Evolutionary conservation across 2,797 vertebrate genomes (phyloP), one percentile per base, ranked within the genome.

Genomic region (Tapirus indicus): DNA sequence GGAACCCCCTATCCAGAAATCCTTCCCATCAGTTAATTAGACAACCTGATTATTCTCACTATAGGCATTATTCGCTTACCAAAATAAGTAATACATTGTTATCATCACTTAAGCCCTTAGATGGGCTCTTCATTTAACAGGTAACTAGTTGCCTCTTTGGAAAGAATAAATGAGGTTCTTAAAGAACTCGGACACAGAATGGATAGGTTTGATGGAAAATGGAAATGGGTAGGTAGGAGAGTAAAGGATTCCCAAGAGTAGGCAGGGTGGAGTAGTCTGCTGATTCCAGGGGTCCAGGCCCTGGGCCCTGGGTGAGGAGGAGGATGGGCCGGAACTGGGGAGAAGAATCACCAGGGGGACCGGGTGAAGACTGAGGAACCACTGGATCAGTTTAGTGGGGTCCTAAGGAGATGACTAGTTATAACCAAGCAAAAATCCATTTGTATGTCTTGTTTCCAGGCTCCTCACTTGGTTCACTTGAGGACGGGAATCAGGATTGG

Each of bases 381-480:
- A 7, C 68, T 17, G 32, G 68, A 1, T 41, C 9, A 5, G 29
- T 74, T 25, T 35, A 49, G 68, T 32, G 47, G 78, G 20, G 12
- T 16, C 77, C 49, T 64, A 4, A 38, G 74, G 52, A 82, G 20
- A 93, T 27, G 52, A 54, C 49, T 27, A 0, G 58, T 38, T 38
- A 10, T 7, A 49, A 0, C 32, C 21, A 18, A 3, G 1, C 38
- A 32, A 72, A 18, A 66, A 5, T 62, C 9, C 29, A 8, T 6
- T 47, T 21, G 60, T 49, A 0, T 74, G 86, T 82, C 20, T 93
- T 91, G 11, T 94, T 88, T 96, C 9, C 97, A 99, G 99, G 98
- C 98, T 80, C 99, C 99, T 97, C 99, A 99, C 84, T 98, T 99
- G 27, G 95, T 99, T 90, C 99, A 99, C 64, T 99, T 99, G 99